Evolutionary conservation across 2,888 invertebrate genomes (phyloP), one percentile per base, ranked within the genome.

Genomic region (Sinhomidia bicolor): DNA sequence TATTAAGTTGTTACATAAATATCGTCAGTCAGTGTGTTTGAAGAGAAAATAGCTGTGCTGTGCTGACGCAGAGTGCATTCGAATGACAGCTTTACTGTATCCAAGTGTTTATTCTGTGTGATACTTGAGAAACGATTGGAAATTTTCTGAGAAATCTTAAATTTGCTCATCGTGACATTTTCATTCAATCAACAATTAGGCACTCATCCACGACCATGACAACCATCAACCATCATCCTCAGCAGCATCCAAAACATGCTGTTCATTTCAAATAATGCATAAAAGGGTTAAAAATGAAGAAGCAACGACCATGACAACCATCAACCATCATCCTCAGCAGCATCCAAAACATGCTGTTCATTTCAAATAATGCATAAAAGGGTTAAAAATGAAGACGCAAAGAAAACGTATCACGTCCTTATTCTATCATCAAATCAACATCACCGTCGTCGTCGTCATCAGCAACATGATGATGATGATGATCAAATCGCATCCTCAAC

Each of bases 161-260:
- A 85, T 85, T 74, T 85, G 76, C 41, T 76, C 83, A 74, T 54
- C 78, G 78, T 78, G 83, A 83, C 83, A 83, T 83, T 83, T 71
- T 83, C 68, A 83, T 57, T 71, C 83, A 83, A 54, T 83, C 57
- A 57, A 83, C 83, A 83, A 83, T 74, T 74, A 83, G 83, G 71
- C 71, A 83, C 71, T 82, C 82, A 74, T 74, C 74, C 74, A 74
- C 29, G 20, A 71, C 14, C 47, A 74, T n/a, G 7, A 17, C 68
- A 20, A 41, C 68, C 6, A 68, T n/a, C 20, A n/a, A 65, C 6
- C 62, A 32, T 29, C 32, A n/a, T 26, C 62, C 23, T 32, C 32
- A 65, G 23, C 17, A 60, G 5, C 20, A 41, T n/a, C n/a, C 12
- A n/a, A 60, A 60, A 9, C 60, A 23, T 65, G 32, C 32, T 65